Conservation (phyloP, 1,140 invertebrate genomes). For the Octopus sinensis region DNA sequence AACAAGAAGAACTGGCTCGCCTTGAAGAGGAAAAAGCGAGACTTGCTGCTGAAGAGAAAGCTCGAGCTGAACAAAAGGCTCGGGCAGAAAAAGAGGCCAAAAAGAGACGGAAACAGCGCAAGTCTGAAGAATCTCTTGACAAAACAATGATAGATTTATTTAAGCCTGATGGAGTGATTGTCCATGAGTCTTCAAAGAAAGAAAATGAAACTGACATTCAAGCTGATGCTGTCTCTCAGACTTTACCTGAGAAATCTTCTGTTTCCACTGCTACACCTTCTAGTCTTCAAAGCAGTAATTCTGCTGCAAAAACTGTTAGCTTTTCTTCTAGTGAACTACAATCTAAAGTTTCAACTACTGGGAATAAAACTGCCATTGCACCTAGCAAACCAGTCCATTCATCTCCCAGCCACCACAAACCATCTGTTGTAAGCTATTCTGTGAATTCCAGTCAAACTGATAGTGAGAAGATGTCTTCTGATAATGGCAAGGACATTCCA, state of each 20-base stretch:
- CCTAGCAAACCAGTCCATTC: no score
- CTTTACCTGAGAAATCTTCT: not conserved
- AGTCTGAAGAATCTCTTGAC: slow-evolving; percentile 27
- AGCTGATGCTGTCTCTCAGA: not conserved
- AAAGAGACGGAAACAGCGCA: not conserved
- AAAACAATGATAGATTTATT: slow-evolving; percentile 34
- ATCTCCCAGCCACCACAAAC: no score
- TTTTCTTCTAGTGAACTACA: no score
- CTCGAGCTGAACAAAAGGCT: not conserved
- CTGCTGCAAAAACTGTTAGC: no score
- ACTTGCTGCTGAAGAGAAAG: not conserved
- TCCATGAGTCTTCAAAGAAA: slow-evolving; percentile 21
- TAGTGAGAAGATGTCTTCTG: no score
- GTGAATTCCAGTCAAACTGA: no score
- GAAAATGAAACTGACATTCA: not conserved
- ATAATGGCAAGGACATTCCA: no score
- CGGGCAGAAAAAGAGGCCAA: slow-evolving; percentile 1
- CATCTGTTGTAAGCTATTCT: no score
- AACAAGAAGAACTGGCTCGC: not conserved
- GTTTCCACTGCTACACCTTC: no score
- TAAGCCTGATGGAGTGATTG: slow-evolving; percentile 33
- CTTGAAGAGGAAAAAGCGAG: not conserved
- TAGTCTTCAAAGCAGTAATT: no score
- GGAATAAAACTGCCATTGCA: no score
- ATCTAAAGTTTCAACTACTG: no score